Percentiles rank a stretch among this genome's conserved stretches.
Conservation (phyloP, 2,797 vertebrate species). For the Micrastur ruficollis region DNA sequence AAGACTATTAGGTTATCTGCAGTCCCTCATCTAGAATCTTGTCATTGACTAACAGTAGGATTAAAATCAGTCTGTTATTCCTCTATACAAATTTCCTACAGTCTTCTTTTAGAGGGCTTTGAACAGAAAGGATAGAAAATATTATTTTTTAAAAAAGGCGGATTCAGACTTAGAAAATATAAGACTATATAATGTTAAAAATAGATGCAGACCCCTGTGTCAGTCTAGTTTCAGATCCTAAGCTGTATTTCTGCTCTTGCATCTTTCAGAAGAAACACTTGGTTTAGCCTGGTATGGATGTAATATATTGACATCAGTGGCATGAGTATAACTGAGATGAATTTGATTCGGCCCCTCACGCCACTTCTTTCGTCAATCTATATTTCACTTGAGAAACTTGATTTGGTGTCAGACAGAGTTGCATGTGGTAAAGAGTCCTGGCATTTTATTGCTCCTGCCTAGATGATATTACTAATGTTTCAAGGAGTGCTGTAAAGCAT, state of each 20-base stretch:
- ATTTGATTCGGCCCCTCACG: constrained; percentile 30
- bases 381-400: constrained; percentile 47
- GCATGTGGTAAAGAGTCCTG: constrained; percentile 13
- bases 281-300: not conserved
- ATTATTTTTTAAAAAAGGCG: not conserved
- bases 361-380: not conserved
- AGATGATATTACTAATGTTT: constrained; percentile 52
- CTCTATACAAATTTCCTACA: not conserved
- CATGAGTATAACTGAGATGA: not conserved
- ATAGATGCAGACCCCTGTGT: not conserved
- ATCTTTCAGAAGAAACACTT: not conserved
- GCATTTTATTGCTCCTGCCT: constrained; percentile 45
- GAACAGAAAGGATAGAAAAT: not conserved
- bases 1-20: constrained; percentile 22
- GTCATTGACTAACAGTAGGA: constrained; percentile 16
- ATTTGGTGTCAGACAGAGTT: constrained; percentile 51
- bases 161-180: not conserved
- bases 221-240: not conserved
- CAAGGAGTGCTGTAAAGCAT: constrained; percentile 39
- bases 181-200: not conserved
- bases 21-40: not conserved
- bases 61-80: constrained; percentile 19
- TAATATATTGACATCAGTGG: constrained; percentile 24
- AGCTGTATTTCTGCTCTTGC: not conserved
- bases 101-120: not conserved